Base-by-base conservation (phyloP, 2,888 invertebrate genomes). In the Anarsia innoxiella region DNA sequence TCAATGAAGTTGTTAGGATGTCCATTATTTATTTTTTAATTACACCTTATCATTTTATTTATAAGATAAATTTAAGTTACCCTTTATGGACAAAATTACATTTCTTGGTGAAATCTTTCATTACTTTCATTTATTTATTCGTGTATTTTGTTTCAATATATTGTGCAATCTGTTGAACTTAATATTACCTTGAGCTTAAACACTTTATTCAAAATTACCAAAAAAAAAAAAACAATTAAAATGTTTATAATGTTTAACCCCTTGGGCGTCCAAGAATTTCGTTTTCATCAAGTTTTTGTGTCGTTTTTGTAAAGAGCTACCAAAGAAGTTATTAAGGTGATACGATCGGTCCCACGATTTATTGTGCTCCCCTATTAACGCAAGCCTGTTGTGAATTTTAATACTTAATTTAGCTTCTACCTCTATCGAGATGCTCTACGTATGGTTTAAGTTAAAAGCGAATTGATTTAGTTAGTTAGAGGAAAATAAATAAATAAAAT, bases 271-370 rank as follows among this genome's bases (percentile, higher is more conserved):
- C n/a, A 36, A 32, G 39, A 50, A 45, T 47, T 44, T 49, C 42
- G 41, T 44, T 45, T 37, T 41, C 43, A 57, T 58, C 46, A 51
- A 50, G 53, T 60, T 63, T 63, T 63, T 57, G 52, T 53, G 39
- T 45, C 48, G 48, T 62, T 66, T 66, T 65, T 61, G 47, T 47
- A 48, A 49, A 55, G n/a, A n/a, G 53, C 63, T 69, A 65, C 70
- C 66, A 67, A 78, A 74, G 72, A 77, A 76, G 73, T 76, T 72
- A 75, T 78, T 75, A 78, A 66, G n/a, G 37, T 36, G 79, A 79
- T 77, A 73, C 49, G 51, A 79, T 79, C 77, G 47, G 41, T 41
- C 40, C 50, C 45, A 63, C 65, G 68, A 70, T 73, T 69, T 73
- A 72, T 65, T 54, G 54, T 54, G 27, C 49, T 52, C 62, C 60